Percentiles rank a stretch among this genome's conserved stretches.
phyloP scores from a whole-genome alignment of 2,113 vertebrate genomes.

The Paracanthobrama guichenoti region DNA sequence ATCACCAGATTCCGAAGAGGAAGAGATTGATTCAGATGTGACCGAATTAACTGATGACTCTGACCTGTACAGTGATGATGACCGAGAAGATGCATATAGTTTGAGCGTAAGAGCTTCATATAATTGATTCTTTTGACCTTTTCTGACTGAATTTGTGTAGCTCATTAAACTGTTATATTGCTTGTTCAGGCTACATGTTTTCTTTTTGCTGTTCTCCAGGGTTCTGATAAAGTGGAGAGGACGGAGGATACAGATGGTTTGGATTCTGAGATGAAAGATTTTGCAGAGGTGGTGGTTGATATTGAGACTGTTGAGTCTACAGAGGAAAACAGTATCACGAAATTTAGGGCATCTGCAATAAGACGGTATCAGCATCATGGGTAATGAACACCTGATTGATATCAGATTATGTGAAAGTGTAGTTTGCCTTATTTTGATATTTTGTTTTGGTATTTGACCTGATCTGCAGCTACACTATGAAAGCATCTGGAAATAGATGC shows the following conservation, averaged over 20 bases:
- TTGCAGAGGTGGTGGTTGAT: conserved; percentile 47
- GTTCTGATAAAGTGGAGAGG: conserved; percentile 10
- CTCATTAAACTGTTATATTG: background rate
- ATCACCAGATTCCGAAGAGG: conserved; percentile 11
- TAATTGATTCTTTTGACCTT: background rate
- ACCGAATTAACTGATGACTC: conserved; percentile 56
- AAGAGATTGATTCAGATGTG: conserved; percentile 36
- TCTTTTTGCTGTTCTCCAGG: conserved; percentile 8
- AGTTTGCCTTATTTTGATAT: background rate
- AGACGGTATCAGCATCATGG: background rate
- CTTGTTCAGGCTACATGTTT: background rate
- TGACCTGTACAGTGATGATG: conserved; percentile 48
- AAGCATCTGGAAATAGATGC: background rate
- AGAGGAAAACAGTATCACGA: background rate
- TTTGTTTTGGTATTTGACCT: background rate
- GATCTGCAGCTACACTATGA: background rate
- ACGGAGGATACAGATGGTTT: background rate
- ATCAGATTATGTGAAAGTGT: background rate
- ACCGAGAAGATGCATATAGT: conserved; percentile 9
- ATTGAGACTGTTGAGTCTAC: conserved; percentile 48
- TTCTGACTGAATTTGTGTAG: background rate
- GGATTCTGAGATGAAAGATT: background rate
- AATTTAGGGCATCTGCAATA: background rate
- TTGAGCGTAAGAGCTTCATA: conserved; percentile 38
- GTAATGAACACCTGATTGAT: background rate